Conservation (phyloP, 2,113 vertebrate genomes). For the Mustelus asterias region DNA sequence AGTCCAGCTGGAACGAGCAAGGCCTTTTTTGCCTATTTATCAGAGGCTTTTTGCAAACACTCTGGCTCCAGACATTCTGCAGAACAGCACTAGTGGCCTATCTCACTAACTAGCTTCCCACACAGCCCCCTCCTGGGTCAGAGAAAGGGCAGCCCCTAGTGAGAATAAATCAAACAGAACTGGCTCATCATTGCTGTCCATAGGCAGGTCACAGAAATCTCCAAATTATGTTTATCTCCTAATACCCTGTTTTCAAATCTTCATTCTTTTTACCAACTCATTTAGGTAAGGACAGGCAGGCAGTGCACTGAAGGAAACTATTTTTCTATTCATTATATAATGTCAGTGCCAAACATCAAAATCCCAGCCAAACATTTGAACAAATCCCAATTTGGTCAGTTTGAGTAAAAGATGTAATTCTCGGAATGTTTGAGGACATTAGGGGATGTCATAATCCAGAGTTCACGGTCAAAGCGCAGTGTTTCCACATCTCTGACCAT, state of each 20-base stretch:
- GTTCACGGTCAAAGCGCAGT: not conserved
- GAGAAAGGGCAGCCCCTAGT: constrained; percentile 55
- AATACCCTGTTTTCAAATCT: not conserved
- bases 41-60: constrained; percentile 49
- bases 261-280: not conserved
- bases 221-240: constrained; percentile 31
- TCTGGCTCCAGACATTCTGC: constrained; percentile 57
- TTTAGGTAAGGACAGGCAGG: not conserved
- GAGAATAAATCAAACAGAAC: constrained; percentile 65
- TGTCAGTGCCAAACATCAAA: not conserved
- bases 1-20: constrained; percentile 45
- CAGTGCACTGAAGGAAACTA: not conserved
- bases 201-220: constrained; percentile 3
- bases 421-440: not conserved
- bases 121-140: constrained; percentile 55
- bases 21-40: constrained; percentile 54
- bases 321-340: not conserved
- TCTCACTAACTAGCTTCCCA: constrained; percentile 62
- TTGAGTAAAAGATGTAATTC: constrained; percentile 4
- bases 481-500: not conserved
- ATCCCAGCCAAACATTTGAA: not conserved
- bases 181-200: constrained; percentile 50
- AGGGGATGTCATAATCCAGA: not conserved
- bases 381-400: constrained; percentile 8
- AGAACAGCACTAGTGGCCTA: constrained; percentile 51